Evolutionary conservation across 37 sponge, comb jelly and placozoan species (phyloP).

Genomic region (Diacarnus erythraeanus): DNA sequence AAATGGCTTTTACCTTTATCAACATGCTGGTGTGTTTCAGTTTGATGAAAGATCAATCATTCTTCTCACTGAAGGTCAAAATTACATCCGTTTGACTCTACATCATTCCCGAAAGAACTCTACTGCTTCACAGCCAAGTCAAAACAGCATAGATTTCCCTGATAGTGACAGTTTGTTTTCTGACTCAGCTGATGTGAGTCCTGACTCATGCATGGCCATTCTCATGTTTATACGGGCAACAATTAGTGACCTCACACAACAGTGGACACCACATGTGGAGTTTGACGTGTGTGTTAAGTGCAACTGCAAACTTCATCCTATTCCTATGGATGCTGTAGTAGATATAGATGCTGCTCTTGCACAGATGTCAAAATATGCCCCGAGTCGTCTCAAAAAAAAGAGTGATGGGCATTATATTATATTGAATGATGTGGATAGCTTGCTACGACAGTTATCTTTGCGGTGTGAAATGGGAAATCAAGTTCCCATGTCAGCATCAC

Average conservation of each 20-base stretch:
- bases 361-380: not conserved
- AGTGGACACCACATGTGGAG: conserved; percentile 61
- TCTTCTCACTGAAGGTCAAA: conserved; percentile 14
- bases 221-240: conserved; percentile 75
- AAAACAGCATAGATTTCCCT: not conserved
- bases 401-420: conserved; percentile 26
- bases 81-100: conserved; percentile 30
- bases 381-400: not conserved
- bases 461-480: conserved; percentile 59
- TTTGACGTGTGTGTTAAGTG: conserved; percentile 60
- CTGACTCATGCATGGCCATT: conserved; percentile 57
- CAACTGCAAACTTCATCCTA: conserved; percentile 8
- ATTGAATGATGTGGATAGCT: conserved; percentile 33
- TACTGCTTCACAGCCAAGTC: not conserved
- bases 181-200: not conserved
- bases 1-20: conserved; percentile 28
- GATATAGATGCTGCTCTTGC: conserved; percentile 12
- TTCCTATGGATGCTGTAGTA: conserved; percentile 8
- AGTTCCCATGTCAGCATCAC: conserved; percentile 30
- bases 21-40: conserved; percentile 45
- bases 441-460: conserved; percentile 26
- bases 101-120: conserved; percentile 2
- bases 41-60: conserved; percentile 26
- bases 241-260: conserved; percentile 53
- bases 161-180: not conserved